Conservation (phyloP, 2,888 invertebrate species). For the Palloptera scutellata region DNA sequence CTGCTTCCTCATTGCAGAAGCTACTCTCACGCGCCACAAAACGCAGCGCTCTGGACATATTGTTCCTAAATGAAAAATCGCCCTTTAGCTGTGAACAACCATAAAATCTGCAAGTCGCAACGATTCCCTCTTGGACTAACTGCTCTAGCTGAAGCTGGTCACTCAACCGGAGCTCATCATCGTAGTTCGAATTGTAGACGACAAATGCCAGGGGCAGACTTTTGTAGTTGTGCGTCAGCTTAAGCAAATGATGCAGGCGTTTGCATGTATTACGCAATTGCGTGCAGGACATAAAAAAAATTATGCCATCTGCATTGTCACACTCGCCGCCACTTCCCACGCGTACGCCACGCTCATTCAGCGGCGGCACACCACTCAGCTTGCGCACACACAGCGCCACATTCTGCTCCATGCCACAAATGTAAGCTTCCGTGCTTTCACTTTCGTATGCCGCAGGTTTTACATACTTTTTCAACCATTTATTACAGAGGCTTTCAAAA, state of each 20-base stretch:
- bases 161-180: slow-evolving; percentile 32
- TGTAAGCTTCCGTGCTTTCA: slow-evolving; percentile 37
- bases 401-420: slow-evolving; percentile 47
- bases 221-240: slow-evolving; percentile 43
- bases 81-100: slow-evolving; percentile 36
- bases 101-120: slow-evolving; percentile 58
- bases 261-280: slow-evolving; percentile 44
- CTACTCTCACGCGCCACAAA: slow-evolving; percentile 59
- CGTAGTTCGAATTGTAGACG: slow-evolving; percentile 41
- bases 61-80: slow-evolving; percentile 46
- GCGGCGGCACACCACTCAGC: slow-evolving; percentile 48
- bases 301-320: slow-evolving; percentile 52
- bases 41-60: slow-evolving; percentile 63
- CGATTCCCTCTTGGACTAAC: slow-evolving; percentile 62
- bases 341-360: slow-evolving; percentile 50
- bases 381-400: slow-evolving; percentile 60
- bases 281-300: slow-evolving; percentile 50
- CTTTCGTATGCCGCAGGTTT: background rate
- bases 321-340: slow-evolving; percentile 43
- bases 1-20: slow-evolving; percentile 60
- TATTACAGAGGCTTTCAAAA: slow-evolving; percentile 53
- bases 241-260: slow-evolving; percentile 52
- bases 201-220: slow-evolving; percentile 54
- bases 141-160: slow-evolving; percentile 42
- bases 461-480: slow-evolving; percentile 49